Conservation (phyloP, 35 echinoderm and acorn worm genomes). For the Amphiura filiformis region DNA sequence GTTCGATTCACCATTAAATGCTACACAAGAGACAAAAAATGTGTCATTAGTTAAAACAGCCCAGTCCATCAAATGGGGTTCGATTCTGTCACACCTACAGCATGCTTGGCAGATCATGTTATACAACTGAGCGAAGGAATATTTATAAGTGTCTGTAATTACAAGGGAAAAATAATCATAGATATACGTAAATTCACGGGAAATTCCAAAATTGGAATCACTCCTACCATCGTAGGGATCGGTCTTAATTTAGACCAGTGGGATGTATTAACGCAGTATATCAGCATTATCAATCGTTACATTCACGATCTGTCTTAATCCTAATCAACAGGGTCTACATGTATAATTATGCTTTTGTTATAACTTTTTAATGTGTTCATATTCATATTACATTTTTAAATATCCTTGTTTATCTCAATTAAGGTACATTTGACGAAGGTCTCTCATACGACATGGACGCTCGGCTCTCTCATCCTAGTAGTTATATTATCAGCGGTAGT, state of each 20-base stretch:
- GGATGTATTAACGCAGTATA: neutral
- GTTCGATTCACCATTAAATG: neutral
- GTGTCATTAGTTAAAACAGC: neutral
- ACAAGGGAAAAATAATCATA: neutral
- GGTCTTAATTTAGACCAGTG: neutral
- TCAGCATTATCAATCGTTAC: no score
- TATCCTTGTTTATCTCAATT: neutral
- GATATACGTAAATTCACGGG: neutral
- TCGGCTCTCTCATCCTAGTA: constrained; percentile 40
- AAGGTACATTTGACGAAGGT: neutral
- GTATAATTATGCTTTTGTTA: no score
- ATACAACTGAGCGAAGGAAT: neutral
- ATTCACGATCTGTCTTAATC: no score
- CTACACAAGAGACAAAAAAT: neutral
- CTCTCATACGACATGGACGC: neutral
- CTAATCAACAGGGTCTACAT: no score
- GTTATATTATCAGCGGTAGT: constrained; percentile 39
- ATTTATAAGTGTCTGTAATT: neutral
- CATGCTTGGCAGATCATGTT: neutral
- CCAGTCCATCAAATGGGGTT: neutral
- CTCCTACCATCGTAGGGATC: neutral
- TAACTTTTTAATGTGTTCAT: no score
- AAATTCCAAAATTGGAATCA: neutral
- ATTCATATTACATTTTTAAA: neutral
- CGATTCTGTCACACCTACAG: neutral